phyloP scores from a whole-genome alignment of 2,888 invertebrate species.

The Flabesymbios commensalis region DNA sequence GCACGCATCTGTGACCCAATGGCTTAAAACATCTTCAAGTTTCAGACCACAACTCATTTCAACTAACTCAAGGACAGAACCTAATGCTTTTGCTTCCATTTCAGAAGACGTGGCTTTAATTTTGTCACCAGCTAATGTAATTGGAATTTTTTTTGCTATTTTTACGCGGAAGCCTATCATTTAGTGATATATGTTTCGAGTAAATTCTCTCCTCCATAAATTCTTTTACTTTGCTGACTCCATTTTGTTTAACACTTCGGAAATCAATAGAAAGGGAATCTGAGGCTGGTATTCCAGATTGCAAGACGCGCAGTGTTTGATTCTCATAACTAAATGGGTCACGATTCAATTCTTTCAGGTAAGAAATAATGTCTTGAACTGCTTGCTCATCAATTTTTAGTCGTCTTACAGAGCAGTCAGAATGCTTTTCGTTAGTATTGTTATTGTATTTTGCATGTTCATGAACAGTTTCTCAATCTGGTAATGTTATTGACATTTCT shows the following conservation, averaged over 20 bases:
- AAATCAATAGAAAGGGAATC: no score
- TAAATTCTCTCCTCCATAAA: background rate
- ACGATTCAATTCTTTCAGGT: background rate
- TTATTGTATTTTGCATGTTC: no score
- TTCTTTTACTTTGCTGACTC: background rate
- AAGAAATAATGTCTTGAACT: background rate
- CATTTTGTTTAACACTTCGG: background rate
- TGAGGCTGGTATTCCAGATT: background rate
- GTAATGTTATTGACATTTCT: no score
- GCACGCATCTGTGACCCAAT: background rate
- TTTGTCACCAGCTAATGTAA: no score
- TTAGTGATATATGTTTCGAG: background rate
- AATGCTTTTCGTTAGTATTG: no score
- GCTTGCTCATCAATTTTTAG: slow-evolving; percentile 1
- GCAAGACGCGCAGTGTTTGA: background rate
- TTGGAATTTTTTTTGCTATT: background rate
- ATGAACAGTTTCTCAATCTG: no score
- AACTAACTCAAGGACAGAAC: background rate
- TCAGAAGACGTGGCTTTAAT: no score
- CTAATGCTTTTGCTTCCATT: background rate
- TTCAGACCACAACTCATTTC: background rate
- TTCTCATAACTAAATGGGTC: background rate
- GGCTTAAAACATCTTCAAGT: background rate
- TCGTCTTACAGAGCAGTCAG: background rate
- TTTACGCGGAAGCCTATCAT: background rate